Base-by-base conservation (phyloP, 2,888 invertebrate species). In the Drosophila algonquin region DNA sequence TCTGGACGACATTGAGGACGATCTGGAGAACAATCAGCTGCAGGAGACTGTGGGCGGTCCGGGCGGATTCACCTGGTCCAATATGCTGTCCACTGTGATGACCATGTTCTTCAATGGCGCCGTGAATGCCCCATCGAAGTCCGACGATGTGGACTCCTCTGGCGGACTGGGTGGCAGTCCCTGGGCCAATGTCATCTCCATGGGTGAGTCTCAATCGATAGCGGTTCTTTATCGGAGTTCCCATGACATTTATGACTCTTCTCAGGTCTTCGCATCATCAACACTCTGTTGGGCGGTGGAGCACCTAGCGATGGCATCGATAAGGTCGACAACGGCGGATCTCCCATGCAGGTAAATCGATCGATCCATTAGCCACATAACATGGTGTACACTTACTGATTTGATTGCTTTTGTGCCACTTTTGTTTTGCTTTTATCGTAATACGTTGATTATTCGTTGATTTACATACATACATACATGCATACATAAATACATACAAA, bases 51-150 rank as follows among this genome's bases (percentile, higher is more conserved):
- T 96, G 77, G 83, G 85, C 6, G 83, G 87, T 44, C 89, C 92
- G 47, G 96, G 96, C 54, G 96, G 96, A 62, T 97, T 97, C 92
- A 96, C 97, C 21, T 97, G 97, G 97, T 95, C 96, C 55, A 97
- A 96, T 92, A 95, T 98, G 94, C 93, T 98, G 85, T 95, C 95
- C 64, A 96, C 96, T 94, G 93, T 97, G 75, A 96, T 97, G 95
- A 97, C 97, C 92, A 96, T 97, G 95, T 93, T 98, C 89, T 95
- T 97, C 93, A 96, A 96, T 90, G 93, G 94, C 21, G 96, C 71
- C 24, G 87, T 87, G 40, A 90, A 82, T 62, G 82, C 90, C 6
- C 96, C 97, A 35, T 96, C 95, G 90, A 97, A 97, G 92, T 97
- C 97, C 68, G 97, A 97, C 90, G 94, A 93, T 89, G 91, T 93